Conservation (phyloP, 35 echinoderm and acorn worm species). For the Apostichopus parvimensis region DNA sequence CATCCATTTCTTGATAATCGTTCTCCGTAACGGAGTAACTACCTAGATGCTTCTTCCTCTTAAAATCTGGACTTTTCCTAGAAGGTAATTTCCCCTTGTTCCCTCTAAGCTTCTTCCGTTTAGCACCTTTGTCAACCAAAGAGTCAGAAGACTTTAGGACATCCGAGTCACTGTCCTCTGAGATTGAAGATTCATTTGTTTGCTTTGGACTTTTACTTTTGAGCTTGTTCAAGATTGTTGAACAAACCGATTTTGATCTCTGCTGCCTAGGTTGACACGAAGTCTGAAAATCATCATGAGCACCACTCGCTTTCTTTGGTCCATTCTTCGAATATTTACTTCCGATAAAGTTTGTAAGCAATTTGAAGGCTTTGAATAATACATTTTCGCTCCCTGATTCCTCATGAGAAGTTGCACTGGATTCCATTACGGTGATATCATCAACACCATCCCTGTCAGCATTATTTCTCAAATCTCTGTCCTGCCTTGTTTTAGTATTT, state of each 20-base stretch:
- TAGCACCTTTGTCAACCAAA: background rate
- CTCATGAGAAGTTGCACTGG: background rate
- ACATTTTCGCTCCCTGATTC: background rate
- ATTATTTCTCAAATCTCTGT: background rate
- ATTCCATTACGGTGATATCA: background rate
- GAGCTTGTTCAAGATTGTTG: slow-evolving; percentile 4
- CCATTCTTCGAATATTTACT: background rate
- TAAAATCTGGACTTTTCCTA: background rate
- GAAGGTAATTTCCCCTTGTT: background rate
- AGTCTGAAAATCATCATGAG: background rate
- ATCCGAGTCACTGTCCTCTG: slow-evolving; percentile 42
- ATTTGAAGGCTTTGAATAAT: slow-evolving; percentile 33
- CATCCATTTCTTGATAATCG: slow-evolving; percentile 49
- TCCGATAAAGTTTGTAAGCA: background rate
- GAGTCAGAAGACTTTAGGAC: background rate
- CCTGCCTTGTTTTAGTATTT: background rate
- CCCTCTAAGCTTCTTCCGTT: background rate
- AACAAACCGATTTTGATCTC: slow-evolving; percentile 37
- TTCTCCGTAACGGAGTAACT: slow-evolving; percentile 60
- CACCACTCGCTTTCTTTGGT: background rate
- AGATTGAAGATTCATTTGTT: background rate
- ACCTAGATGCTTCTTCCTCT: background rate
- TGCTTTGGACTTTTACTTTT: slow-evolving; percentile 5
- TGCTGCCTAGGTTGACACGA: slow-evolving; percentile 5
- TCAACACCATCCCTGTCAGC: background rate